Conservation (phyloP, 2,113 vertebrate genomes). For the Uria aalge region DNA sequence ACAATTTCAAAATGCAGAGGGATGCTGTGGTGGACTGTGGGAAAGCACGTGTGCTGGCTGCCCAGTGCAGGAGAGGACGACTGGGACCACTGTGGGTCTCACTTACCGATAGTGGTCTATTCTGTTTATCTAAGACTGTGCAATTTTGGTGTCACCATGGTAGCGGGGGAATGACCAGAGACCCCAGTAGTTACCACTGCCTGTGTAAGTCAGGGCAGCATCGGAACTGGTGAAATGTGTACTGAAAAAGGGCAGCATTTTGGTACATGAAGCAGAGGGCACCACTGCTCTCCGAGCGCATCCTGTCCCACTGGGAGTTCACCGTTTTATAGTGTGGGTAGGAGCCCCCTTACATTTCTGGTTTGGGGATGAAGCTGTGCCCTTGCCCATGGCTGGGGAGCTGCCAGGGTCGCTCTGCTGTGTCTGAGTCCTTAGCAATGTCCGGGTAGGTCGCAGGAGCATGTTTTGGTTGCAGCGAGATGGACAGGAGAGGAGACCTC, state of each 20-base stretch:
- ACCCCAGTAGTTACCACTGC: not conserved
- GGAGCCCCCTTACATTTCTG: not conserved
- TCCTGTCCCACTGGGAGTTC: not conserved
- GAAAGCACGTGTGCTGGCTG: not conserved
- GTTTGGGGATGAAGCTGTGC: not conserved
- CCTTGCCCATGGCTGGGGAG: not conserved
- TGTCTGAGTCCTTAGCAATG: not conserved
- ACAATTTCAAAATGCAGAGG: not conserved
- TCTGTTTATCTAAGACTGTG: not conserved
- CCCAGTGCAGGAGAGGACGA: not conserved
- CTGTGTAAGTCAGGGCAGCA: not conserved
- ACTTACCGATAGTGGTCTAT: not conserved
- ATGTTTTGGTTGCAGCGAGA: not conserved
- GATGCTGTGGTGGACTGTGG: not conserved
- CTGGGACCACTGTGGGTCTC: not conserved
- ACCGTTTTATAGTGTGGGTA: not conserved
- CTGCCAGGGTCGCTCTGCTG: not conserved
- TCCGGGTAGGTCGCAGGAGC: not conserved
- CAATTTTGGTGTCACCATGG: not conserved
- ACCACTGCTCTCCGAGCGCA: not conserved
- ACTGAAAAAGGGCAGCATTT: not conserved
- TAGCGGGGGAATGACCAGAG: not conserved
- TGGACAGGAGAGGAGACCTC: slow-evolving; percentile 14
- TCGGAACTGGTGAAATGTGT: not conserved
- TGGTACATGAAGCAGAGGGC: not conserved